Conservation (phyloP, 2,888 invertebrate genomes). For the Netelia fuscicornis region DNA sequence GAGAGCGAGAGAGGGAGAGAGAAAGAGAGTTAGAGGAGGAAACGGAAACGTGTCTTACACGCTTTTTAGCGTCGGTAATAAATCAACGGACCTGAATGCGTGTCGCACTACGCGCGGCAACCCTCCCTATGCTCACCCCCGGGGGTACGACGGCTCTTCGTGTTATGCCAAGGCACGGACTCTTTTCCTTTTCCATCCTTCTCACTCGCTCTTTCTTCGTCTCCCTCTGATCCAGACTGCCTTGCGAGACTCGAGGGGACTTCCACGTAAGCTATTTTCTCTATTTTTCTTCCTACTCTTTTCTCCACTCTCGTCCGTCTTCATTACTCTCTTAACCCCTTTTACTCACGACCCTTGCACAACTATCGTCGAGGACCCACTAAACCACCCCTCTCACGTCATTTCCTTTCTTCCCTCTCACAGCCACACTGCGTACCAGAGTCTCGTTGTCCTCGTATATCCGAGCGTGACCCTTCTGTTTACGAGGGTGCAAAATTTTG, state of each 20-base stretch:
- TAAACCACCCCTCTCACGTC: conserved; percentile 17
- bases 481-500: conserved; percentile 13
- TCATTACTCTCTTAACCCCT: conserved; percentile 61
- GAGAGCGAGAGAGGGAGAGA: not conserved
- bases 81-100: conserved; percentile 72
- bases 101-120: conserved; percentile 61
- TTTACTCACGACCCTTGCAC: conserved; percentile 63
- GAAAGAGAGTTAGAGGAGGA: conserved; percentile 17
- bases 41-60: conserved; percentile 66
- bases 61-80: conserved; percentile 71
- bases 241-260: no score
- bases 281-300: conserved; percentile 50
- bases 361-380: conserved; percentile 43
- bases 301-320: conserved; percentile 57
- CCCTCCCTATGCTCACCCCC: conserved; percentile 20
- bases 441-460: conserved; percentile 25
- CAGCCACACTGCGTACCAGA: not conserved
- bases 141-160: conserved; percentile 47
- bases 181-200: conserved; percentile 51
- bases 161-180: conserved; percentile 69
- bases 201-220: conserved; percentile 1
- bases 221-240: not conserved
- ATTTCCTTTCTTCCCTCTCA: conserved; percentile 40
- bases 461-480: conserved; percentile 6
- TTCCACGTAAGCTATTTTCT: conserved; percentile 20